phyloP scores from a whole-genome alignment of 2,113 vertebrate genomes.

The human (Homo sapiens) region DNA sequence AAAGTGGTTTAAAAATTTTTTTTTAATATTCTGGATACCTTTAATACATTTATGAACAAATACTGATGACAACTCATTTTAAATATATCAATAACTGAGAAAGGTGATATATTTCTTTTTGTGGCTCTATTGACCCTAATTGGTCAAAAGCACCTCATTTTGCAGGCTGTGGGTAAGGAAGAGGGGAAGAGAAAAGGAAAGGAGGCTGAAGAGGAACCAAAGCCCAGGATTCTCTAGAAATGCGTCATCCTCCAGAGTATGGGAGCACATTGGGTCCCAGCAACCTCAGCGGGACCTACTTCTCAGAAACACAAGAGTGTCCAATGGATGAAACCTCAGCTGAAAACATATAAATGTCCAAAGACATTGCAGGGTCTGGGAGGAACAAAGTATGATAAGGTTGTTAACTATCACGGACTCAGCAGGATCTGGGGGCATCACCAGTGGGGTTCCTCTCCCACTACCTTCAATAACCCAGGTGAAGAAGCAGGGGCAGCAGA shows the following conservation, averaged over 20 bases:
- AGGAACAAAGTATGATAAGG: background rate
- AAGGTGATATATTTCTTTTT: background rate
- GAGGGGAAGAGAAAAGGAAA: background rate
- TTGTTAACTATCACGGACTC: background rate
- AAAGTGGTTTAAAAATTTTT: background rate
- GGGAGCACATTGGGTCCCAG: background rate
- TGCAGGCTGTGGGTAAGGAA: background rate
- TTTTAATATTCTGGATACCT: background rate
- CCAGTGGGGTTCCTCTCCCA: background rate
- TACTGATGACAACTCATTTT: background rate
- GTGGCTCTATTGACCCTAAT: background rate
- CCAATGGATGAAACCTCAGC: background rate
- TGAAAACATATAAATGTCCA: background rate
- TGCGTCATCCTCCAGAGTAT: background rate
- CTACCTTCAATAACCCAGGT: background rate
- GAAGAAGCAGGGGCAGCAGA: background rate
- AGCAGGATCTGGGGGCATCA: background rate
- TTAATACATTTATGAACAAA: slow-evolving; percentile 14
- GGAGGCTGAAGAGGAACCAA: background rate
- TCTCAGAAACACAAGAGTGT: background rate
- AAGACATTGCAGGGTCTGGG: background rate
- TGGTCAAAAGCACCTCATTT: background rate
- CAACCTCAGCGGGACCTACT: background rate
- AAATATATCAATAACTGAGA: background rate
- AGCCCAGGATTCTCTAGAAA: background rate